Evolutionary conservation across 2,888 invertebrate species (phyloP), one percentile per base, ranked within the genome.

Genomic region (Belgica antarctica): DNA sequence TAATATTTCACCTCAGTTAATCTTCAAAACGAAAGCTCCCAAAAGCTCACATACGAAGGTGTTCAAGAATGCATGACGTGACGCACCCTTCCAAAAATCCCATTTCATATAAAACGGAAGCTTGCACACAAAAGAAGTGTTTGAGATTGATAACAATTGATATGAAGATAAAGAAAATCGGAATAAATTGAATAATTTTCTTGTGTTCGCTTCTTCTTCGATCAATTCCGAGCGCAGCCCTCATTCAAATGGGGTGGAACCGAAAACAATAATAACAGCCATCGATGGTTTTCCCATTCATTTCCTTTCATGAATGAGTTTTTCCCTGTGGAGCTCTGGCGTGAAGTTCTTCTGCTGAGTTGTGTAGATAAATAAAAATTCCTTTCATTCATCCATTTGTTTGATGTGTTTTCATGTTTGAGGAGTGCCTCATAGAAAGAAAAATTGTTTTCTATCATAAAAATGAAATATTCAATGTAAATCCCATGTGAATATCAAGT

Each of bases 141-240:
- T 52, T 68, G 52, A 25, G 68, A 57, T 31, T 65, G 52, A 68
- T 68, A 68, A 68, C 31, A 68, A 68, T 57, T 68, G 68, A 68
- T 68, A 47, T 57, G 68, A 15, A 31, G 17, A 68, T 57, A 57
- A 57, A 68, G 28, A 27, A 25, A 52, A 59, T 12, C 27, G 59
- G 27, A 27, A 59, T 24, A 59, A 59, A 59, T 59, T 59, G 59
- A 27, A 59, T 27, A 27, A 59, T 27, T 59, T 52, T 46, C 15
- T 8, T n/a, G 3, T 22, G 17, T 57, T 57, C 3, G 17, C 27
- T 59, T 27, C 25, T 8, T 59, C n/a, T 2, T 52, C 17, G 52
- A 52, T 52, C 22, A 31, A 22, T 52, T 22, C 19, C 4, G 19
- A 3, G 52, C 19, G 52, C 7, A 22, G 34, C 5, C n/a, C n/a